Evolutionary conservation across 2,888 invertebrate genomes (phyloP).

Genomic region (Thereva nobilitata): DNA sequence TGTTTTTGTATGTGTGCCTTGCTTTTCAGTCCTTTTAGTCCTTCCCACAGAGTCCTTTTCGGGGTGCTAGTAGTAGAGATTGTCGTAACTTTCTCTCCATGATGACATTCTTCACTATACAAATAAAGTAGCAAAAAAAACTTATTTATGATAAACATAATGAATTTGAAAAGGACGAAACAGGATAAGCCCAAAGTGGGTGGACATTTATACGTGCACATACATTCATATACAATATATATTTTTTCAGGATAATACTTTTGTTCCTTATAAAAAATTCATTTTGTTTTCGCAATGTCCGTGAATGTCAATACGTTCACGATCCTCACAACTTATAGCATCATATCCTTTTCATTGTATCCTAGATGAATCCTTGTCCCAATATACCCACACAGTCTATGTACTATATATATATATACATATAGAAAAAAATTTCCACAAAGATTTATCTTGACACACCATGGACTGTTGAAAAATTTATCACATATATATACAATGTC

Average conservation of each 20-base stretch:
- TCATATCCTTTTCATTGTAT: neutral
- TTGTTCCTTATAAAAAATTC: constrained; percentile 14
- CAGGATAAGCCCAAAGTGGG: constrained; percentile 10
- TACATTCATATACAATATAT: neutral
- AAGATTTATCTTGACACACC: no score
- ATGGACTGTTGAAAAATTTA: no score
- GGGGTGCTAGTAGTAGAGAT: no score
- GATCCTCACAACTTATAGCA: neutral
- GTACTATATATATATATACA: no score
- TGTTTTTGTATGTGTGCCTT: no score
- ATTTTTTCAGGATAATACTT: no score
- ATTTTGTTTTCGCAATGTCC: constrained; percentile 11
- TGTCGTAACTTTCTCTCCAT: neutral
- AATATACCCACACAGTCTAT: no score
- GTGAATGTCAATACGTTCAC: constrained; percentile 15
- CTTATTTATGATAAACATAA: constrained; percentile 31
- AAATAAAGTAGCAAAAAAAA: constrained; percentile 21
- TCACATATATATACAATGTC: no score
- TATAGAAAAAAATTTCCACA: no score
- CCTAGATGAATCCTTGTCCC: no score
- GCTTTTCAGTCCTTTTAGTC: neutral
- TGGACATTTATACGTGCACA: constrained; percentile 16
- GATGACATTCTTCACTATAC: constrained; percentile 26
- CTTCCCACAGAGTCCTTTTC: constrained; percentile 4
- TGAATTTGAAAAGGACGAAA: constrained; percentile 22